These are phyloP conservation scores for Glaucomys volans DNA, from an alignment of 2,113 vertebrate genomes.

Conservation along the genomic window DNA sequence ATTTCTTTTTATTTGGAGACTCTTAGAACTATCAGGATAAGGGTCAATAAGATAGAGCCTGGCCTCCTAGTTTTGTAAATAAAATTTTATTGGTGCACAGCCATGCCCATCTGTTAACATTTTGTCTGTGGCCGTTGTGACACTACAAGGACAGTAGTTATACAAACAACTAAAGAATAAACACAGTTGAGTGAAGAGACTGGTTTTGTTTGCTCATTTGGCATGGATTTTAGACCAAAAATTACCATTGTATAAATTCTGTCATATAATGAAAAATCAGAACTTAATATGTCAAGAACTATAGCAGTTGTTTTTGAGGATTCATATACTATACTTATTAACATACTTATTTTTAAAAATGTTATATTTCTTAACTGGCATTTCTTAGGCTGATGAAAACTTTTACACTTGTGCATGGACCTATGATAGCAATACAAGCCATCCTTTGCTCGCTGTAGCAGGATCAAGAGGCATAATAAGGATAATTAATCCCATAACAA, in stretches of 20 bases:
- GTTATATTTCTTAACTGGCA: slow-evolving; percentile 85
- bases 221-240: background rate
- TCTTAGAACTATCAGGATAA: background rate
- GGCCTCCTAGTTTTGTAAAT: background rate
- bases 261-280: background rate
- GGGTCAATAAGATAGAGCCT: background rate
- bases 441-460: slow-evolving; percentile 96
- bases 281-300: background rate
- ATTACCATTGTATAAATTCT: slow-evolving; percentile 21
- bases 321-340: background rate
- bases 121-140: background rate
- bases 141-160: background rate
- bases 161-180: background rate
- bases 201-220: slow-evolving; percentile 8
- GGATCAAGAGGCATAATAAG: slow-evolving; percentile 98
- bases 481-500: slow-evolving; percentile 99
- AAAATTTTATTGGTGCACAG: background rate
- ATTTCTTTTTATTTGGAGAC: background rate
- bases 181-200: background rate
- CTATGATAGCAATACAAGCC: slow-evolving; percentile 98
- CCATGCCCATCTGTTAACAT: background rate
- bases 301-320: background rate
- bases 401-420: slow-evolving; percentile 99
- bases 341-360: slow-evolving; percentile 44
- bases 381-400: slow-evolving; percentile 96